Percentiles rank a stretch among this genome's conserved stretches.
Evolutionary conservation across 30 jellyfish, hydroid and myxozoan genomes (phyloP).

Genomic region (Catostylus mosaicus): DNA sequence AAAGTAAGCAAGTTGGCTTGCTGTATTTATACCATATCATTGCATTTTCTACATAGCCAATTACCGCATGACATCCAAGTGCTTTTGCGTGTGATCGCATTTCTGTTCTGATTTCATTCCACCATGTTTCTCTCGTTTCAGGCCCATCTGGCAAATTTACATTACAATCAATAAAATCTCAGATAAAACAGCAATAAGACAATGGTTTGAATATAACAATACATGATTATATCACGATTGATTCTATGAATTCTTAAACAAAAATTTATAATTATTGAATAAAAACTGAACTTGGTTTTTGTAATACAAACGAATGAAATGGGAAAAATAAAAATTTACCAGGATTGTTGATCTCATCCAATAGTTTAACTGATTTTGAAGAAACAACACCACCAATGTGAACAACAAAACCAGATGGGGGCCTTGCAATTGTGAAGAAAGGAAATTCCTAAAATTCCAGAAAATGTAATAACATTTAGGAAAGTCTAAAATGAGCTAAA

Average conservation of each 20-base stretch:
- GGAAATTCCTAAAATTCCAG: constrained; percentile 89
- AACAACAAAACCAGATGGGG: constrained; percentile 79
- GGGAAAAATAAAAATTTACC: constrained; percentile 38
- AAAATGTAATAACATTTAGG: too few species aligned
- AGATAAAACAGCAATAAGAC: not conserved
- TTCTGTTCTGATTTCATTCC: constrained; percentile 91
- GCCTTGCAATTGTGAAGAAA: constrained; percentile 70
- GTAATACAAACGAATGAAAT: too few species aligned
- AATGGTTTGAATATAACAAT: not conserved
- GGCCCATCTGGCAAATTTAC: constrained; percentile 51
- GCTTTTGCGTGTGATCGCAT: constrained; percentile 89
- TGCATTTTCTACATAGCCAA: constrained; percentile 86
- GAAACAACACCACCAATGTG: constrained; percentile 93
- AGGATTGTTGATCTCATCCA: constrained; percentile 77
- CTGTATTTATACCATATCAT: constrained; percentile 81
- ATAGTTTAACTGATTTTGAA: constrained; percentile 86
- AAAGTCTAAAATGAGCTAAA: too few species aligned
- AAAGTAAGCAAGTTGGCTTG: too few species aligned
- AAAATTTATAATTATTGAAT: not conserved
- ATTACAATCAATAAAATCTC: not conserved
- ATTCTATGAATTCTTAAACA: not conserved
- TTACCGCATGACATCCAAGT: constrained; percentile 92
- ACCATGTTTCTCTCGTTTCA: constrained; percentile 89
- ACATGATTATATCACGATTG: too few species aligned
- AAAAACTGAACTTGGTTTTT: not conserved